Evolutionary conservation across 2,113 vertebrate species (phyloP).

Genomic region (Pelecanoides urinatrix): DNA sequence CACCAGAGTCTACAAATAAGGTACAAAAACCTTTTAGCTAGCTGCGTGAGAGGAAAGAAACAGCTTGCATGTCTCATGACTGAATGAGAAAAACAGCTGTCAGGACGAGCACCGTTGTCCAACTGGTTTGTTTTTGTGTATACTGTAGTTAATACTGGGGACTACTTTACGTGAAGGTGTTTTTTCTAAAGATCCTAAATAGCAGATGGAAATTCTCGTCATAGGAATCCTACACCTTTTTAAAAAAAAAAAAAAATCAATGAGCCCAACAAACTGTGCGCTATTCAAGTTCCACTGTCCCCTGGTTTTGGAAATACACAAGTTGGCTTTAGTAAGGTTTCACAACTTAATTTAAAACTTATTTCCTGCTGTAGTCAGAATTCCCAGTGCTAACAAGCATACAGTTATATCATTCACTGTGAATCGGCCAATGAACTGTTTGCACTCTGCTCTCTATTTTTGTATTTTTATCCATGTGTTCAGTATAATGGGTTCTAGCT

Average conservation of each 20-base stretch:
- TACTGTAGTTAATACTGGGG: not conserved
- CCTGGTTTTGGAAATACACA: not conserved
- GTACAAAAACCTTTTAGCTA: constrained; percentile 48
- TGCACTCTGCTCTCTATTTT: not conserved
- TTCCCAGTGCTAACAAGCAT: not conserved
- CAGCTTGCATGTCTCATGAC: not conserved
- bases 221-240: not conserved
- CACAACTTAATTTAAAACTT: not conserved
- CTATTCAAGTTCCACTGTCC: not conserved
- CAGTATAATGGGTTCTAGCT: not conserved
- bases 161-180: not conserved
- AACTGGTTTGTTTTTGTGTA: not conserved
- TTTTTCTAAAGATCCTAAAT: not conserved
- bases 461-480: not conserved
- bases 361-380: not conserved
- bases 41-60: not conserved
- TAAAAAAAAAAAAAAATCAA: too few relatives aligned
- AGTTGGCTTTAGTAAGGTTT: not conserved
- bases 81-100: not conserved
- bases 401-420: not conserved
- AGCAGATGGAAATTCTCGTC: not conserved
- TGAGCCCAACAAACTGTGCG: not conserved
- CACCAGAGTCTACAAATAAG: constrained; percentile 88
- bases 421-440: not conserved
- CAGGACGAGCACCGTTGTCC: accelerated